Conservation (phyloP, 2,888 invertebrate species). For the Meiosimyza platycephala region DNA sequence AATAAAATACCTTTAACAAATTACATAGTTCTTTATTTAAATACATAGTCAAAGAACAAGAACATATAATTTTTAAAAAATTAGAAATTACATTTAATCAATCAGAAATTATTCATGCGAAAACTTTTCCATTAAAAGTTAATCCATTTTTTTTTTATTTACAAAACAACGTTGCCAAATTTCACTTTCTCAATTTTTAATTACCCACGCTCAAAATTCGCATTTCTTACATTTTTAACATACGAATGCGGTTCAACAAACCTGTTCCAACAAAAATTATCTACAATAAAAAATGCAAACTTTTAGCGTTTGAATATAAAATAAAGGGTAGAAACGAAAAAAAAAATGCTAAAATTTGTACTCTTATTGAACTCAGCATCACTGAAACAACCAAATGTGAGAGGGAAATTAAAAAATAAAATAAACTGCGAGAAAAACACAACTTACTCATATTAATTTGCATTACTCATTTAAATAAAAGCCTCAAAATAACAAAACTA, state of each 20-base stretch:
- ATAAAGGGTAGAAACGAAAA: slow-evolving; percentile 34
- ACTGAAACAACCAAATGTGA: slow-evolving; percentile 35
- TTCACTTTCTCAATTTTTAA: slow-evolving; percentile 31
- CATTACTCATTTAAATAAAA: slow-evolving; percentile 37
- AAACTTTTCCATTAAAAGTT: not conserved
- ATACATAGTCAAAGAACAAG: too few relatives aligned
- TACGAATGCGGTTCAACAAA: slow-evolving; percentile 34
- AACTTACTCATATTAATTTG: slow-evolving; percentile 27
- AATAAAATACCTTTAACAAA: too few relatives aligned
- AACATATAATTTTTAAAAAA: too few relatives aligned
- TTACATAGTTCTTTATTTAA: too few relatives aligned
- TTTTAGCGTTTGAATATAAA: not conserved
- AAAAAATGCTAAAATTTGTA: not conserved
- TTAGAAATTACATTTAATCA: too few relatives aligned
- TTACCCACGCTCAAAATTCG: slow-evolving; percentile 17
- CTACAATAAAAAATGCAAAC: slow-evolving; percentile 34
- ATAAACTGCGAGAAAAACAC: slow-evolving; percentile 26
- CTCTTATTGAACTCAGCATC: slow-evolving; percentile 24
- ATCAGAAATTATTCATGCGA: too few relatives aligned
- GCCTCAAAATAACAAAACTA: slow-evolving; percentile 42
- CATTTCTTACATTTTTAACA: not conserved
- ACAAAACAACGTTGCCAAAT: slow-evolving; percentile 36
- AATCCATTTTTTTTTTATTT: slow-evolving; percentile 3
- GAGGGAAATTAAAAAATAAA: slow-evolving; percentile 29
- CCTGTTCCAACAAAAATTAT: slow-evolving; percentile 38